These are phyloP conservation scores for Picathartes gymnocephalus DNA, from an alignment of 2,113 vertebrate genomes.

Conservation along the genomic window DNA sequence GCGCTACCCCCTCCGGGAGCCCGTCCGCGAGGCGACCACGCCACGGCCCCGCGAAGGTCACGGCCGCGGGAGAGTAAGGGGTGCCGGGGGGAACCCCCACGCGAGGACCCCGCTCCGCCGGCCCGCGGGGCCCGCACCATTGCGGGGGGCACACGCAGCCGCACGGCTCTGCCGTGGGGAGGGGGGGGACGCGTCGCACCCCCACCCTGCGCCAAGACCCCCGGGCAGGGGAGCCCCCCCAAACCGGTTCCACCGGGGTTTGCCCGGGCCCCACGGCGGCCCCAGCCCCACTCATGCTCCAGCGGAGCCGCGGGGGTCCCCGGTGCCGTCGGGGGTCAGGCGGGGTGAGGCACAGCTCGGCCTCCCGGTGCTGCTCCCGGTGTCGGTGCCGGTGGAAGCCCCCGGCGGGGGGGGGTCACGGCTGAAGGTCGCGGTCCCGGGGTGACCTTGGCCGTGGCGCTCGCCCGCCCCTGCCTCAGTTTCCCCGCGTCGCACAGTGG, in stretches of 20 bases:
- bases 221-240: background rate
- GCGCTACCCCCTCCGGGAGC: background rate
- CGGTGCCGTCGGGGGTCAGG: background rate
- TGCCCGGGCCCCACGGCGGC: background rate
- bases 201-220: constrained; percentile 15
- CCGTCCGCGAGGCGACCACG: background rate
- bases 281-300: background rate
- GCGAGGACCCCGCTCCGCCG: too few species aligned
- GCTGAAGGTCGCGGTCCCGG: constrained; percentile 13
- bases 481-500: background rate
- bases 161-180: background rate
- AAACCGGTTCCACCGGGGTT: constrained; percentile 25
- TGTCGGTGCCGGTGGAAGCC: background rate
- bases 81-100: background rate
- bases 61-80: background rate
- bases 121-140: background rate
- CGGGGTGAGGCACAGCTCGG: background rate
- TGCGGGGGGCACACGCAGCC: background rate
- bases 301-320: background rate
- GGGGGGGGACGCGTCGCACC: background rate
- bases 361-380: background rate
- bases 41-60: background rate
- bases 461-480: background rate
- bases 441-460: constrained; percentile 9
- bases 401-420: background rate